phyloP scores from a whole-genome alignment of 1,140 invertebrate genomes.

The Euura saliciscinereae region DNA sequence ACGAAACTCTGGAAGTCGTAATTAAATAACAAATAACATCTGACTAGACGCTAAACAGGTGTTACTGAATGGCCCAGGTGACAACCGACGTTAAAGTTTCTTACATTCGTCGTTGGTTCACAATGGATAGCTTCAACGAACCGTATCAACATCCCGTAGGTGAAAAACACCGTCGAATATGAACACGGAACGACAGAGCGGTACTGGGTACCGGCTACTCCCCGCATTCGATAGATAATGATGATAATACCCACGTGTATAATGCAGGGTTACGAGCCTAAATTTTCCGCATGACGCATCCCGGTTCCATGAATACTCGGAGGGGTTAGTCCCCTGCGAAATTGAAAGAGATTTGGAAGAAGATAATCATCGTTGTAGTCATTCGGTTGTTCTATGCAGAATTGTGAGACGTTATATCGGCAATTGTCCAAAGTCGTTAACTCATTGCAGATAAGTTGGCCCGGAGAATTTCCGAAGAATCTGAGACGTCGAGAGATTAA shows the following conservation, averaged over 20 bases:
- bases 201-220: not conserved
- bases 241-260: not conserved
- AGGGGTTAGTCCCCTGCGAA: not conserved
- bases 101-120: not conserved
- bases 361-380: no score
- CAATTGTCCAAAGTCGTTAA: no score
- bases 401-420: no score
- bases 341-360: no score
- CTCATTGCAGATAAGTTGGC: no score
- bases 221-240: not conserved
- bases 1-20: no score
- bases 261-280: not conserved
- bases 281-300: conserved; percentile 5
- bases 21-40: no score
- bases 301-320: not conserved
- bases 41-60: not conserved
- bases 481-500: no score
- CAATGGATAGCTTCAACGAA: not conserved
- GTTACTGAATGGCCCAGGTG: not conserved
- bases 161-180: no score
- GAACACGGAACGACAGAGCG: no score
- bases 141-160: not conserved
- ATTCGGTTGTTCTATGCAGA: no score
- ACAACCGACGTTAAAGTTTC: not conserved
- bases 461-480: no score